Evolutionary conservation across 1,140 invertebrate genomes (phyloP), one percentile per base, ranked within the genome.

Genomic region (Pachyrhynchus sulphureomaculatus): DNA sequence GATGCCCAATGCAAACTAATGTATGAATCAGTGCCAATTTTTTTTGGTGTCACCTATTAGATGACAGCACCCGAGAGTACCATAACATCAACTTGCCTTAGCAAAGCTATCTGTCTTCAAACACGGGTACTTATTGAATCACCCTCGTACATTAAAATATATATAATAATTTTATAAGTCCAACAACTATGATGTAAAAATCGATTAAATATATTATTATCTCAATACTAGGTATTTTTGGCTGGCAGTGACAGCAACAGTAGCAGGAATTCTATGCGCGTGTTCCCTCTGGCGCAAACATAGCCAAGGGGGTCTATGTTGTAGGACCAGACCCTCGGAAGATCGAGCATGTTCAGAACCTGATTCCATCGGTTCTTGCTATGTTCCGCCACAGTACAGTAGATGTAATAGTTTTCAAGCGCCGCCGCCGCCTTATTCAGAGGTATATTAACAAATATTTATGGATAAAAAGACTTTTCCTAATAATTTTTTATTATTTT

Each of bases 361-460:
- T 12, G 87, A 88, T 68, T 89, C 87, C 0, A 83, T 86, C 4
- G 86, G 85, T 26, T 88, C 88, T 6, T 88, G 86, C 70, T 91
- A 88, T 76, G 84, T 85, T 0, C 88, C 89, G 10, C 89, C 88
- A 1, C 85, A 88, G 66, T 91, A 90, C 69, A 89, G 87, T 66
- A 67, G 88, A 68, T 91, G 89, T 72, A 86, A 86, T 52, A 91
- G 88, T 37, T 88, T 91, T 67, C 86, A 89, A 66, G 87, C 88
- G 68, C 82, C 86, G 0, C 84, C 89, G 29, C 84, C 84, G 54
- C 89, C 90, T 0, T 93, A 93, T 76, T 87, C 87, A 55, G 91
- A 92, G 84, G 90, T 91, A 76, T 13, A 26, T 73, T 17, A n/a
- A 1, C 3, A 42, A 20, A 26, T 32, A n/a, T n/a, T n/a, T n/a